Base-by-base conservation (phyloP, 1,140 invertebrate species). In the Conus ventricosus region DNA sequence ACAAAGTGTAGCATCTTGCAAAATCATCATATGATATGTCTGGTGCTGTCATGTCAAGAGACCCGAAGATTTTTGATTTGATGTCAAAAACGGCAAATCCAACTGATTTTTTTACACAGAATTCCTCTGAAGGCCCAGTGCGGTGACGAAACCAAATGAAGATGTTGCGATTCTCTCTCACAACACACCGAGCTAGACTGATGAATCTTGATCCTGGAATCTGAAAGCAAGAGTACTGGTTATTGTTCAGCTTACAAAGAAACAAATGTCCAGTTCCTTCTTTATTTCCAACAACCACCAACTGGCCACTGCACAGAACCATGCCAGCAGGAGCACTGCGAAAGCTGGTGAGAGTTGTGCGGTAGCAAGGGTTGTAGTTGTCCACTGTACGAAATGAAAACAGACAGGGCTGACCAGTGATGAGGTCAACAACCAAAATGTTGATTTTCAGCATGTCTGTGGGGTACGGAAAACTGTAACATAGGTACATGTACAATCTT, bases 51-150 rank as follows among this genome's bases (percentile, higher is more conserved):
- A 95, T 90, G 57, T 94, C 93, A 90, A 90, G 92, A 10, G 93
- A 91, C 84, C 91, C 92, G 87, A 94, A 94, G 7, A 92, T 90
- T 88, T 94, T 93, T 51, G 90, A 92, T 88, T 92, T 93, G 13
- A 93, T 91, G 91, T 95, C 94, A 91, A 95, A 95, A 89, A 94
- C 92, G n/a, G 91, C 92, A 92, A 95, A 95, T n/a, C 93, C 92
- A 10, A 94, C 92, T 53, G 93, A 92, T 89, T 94, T 94, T 82
- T 95, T 94, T 25, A 95, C 93, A 81, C 93, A 93, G 88, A 94
- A 94, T 82, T 95, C 94, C 89, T 95, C 94, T 51, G 94, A 94
- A 51, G 93, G 94, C 54, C 94, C 94, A 80, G 93, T 94, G 54
- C 94, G 89, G 88, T 94, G 94, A 80, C 94, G 90, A 84, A 91